A percentile compares a stretch with the other conserved stretches of the same genome.
phyloP scores from a whole-genome alignment of 2,113 vertebrate species.

The Pampusana beccarii region DNA sequence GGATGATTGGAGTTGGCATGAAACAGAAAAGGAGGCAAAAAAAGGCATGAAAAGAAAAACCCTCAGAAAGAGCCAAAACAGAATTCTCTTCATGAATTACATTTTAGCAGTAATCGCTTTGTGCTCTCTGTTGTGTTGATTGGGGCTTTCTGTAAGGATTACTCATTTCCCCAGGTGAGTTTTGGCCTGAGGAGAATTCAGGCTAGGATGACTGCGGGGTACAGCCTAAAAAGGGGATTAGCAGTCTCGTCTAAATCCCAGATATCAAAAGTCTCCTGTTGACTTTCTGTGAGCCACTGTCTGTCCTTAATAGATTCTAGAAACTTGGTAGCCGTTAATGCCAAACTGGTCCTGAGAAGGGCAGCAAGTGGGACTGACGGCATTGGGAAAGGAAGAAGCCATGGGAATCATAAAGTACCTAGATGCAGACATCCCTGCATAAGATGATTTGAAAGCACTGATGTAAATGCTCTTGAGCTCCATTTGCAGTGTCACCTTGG shows the following conservation, averaged over 20 bases:
- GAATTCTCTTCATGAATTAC: neutral
- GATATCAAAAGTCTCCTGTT: neutral
- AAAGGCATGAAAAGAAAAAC: neutral
- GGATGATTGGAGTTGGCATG: neutral
- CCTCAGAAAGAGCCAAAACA: neutral
- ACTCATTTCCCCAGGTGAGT: neutral
- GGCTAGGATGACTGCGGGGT: neutral
- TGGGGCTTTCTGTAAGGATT: neutral
- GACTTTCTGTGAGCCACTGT: neutral
- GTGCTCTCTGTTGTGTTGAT: neutral
- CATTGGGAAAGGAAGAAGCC: neutral
- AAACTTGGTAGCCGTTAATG: neutral
- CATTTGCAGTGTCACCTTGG: conserved; percentile 39
- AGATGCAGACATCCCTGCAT: neutral
- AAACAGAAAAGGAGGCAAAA: neutral
- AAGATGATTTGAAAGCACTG: neutral
- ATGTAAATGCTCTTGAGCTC: neutral
- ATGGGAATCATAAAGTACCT: neutral
- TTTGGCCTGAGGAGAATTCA: neutral
- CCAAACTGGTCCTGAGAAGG: neutral
- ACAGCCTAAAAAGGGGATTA: conserved; percentile 15
- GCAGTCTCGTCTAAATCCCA: neutral
- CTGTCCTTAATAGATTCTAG: neutral
- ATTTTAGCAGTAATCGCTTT: neutral
- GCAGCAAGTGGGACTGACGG: neutral